Base-by-base conservation (phyloP, 2,113 vertebrate genomes). In the Machaerirhynchus nigripectus region DNA sequence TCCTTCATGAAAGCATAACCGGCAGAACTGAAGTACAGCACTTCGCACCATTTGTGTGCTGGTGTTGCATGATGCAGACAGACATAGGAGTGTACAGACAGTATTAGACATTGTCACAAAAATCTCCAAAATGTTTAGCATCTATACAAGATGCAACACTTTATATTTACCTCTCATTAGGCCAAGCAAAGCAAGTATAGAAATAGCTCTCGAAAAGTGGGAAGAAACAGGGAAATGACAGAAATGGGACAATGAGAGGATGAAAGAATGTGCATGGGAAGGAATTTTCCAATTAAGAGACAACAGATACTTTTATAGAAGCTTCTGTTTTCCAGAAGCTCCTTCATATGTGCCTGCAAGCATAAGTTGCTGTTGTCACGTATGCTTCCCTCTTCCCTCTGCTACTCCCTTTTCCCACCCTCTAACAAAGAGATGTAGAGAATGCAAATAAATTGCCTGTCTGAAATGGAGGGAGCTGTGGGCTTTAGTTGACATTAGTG, bases 401-500 rank as follows among this genome's bases (percentile, higher is more conserved):
- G 24, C 11, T 77, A 30, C 46, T 80, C 47, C 46, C 37, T 70
- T 84, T 78, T 80, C 64, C 69, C 23, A 89, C 44, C 26, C 14
- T 56, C 33, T 50, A 69, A 92, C 53, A 74, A 90, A 78, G 24
- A 63, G 73, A 53, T 15, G 22, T 15, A 30, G 7, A 28, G 69
- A 59, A 93, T 85, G 46, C 57, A 84, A 89, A 96, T 56, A 76
- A 57, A 74, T 68, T 50, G 24, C 33, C 44, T 68, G 78, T 65
- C 69, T 90, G 47, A 84, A 84, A 73, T 9, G 13, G 93, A 44
- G 46, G 50, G 84, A 94, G 75, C 95, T 93, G 49, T 44, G 46
- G 55, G 53, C 78, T 92, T 89, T 97, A 95, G 96, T 95, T 96
- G 96, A 96, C 65, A 89, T 97, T 93, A 97, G 97, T 97, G 88